phyloP scores from a whole-genome alignment of 2,888 invertebrate species.

The Melinaea menophilus region DNA sequence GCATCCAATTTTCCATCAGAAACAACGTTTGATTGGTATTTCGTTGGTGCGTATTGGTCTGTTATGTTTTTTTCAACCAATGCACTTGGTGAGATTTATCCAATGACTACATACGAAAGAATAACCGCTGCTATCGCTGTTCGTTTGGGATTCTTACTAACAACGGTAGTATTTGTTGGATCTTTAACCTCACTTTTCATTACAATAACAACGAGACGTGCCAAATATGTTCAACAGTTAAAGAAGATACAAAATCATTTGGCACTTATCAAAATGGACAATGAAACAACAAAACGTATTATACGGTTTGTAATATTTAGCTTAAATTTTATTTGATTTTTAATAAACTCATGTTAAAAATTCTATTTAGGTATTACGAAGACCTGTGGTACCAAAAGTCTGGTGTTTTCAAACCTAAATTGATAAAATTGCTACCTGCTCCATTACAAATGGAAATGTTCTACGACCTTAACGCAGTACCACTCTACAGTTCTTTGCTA shows the following conservation, averaged over 20 bases:
- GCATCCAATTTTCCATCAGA: constrained; percentile 62
- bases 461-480: constrained; percentile 72
- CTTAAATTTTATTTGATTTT: background rate
- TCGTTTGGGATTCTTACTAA: constrained; percentile 65
- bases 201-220: constrained; percentile 66
- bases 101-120: constrained; percentile 63
- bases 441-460: constrained; percentile 74
- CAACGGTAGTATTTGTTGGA: constrained; percentile 72
- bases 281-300: constrained; percentile 59
- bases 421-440: constrained; percentile 62
- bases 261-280: constrained; percentile 62
- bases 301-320: constrained; percentile 49
- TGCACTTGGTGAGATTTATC: constrained; percentile 68
- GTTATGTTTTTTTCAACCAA: constrained; percentile 69
- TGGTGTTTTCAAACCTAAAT: constrained; percentile 66
- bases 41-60: constrained; percentile 69
- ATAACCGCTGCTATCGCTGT: constrained; percentile 58
- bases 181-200: constrained; percentile 73
- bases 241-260: constrained; percentile 68
- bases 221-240: constrained; percentile 64
- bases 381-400: constrained; percentile 75
- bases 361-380: constrained; percentile 63
- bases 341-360: background rate
- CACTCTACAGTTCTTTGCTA: constrained; percentile 70
- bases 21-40: constrained; percentile 64